phyloP scores from a whole-genome alignment of 2,113 vertebrate species.

The Anseranas semipalmata region DNA sequence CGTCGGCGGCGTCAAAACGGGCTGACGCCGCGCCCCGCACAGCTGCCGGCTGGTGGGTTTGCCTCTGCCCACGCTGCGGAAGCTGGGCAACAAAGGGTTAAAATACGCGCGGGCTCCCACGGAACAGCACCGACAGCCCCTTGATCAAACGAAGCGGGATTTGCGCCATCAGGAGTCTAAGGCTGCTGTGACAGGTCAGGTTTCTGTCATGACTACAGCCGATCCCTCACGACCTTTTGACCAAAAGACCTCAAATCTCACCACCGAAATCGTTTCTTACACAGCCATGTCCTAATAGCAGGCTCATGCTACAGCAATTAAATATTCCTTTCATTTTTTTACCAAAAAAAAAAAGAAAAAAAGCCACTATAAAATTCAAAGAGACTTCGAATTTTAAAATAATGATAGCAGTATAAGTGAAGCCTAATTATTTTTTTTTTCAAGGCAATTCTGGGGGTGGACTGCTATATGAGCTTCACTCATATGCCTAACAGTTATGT shows the following conservation, averaged over 20 bases:
- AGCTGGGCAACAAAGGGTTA: background rate
- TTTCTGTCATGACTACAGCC: background rate
- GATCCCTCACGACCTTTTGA: background rate
- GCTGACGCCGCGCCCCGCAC: background rate
- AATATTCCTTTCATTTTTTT: background rate
- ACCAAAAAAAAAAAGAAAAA: background rate
- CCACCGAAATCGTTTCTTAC: background rate
- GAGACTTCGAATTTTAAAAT: background rate
- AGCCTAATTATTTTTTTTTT: background rate
- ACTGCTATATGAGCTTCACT: background rate
- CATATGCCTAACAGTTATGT: background rate
- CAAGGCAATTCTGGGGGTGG: background rate
- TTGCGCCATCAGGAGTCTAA: background rate
- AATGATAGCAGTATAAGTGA: background rate
- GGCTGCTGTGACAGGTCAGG: background rate
- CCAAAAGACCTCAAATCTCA: background rate
- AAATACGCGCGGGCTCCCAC: background rate
- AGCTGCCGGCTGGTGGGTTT: background rate
- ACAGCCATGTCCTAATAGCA: background rate
- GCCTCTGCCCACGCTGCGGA: fast-evolving
- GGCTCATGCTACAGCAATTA: background rate
- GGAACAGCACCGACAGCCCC: background rate
- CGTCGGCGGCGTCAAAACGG: fast-evolving
- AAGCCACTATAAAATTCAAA: background rate
- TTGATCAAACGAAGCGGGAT: background rate